Evolutionary conservation across 2,797 vertebrate genomes (phyloP), one percentile per base, ranked within the genome.

Genomic region (Synanceia verrucosa): DNA sequence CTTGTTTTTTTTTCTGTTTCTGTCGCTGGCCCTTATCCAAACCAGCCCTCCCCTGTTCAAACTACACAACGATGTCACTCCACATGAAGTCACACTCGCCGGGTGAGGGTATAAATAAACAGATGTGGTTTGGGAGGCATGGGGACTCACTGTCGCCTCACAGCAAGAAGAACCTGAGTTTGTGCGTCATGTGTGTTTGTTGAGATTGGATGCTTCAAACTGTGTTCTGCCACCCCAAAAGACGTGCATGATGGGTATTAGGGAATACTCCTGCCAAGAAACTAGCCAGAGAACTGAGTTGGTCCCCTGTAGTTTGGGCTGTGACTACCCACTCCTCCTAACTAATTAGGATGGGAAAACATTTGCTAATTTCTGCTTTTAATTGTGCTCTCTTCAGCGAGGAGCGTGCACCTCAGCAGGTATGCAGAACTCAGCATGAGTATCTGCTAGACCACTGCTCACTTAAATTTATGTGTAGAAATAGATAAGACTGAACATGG

Each of bases 61-160:
- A 62, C 75, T 70, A 70, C 52, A 47, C 68, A 24, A 24, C 61
- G 37, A 57, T 58, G 53, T 79, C 82, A 70, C 74, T 82, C 76
- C 37, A 70, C 76, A 70, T 83, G 76, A 87, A 83, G 76, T 84
- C 81, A 67, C 78, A 88, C 75, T 83, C 58, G 65, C 73, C 60
- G 66, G 70, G 55, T 2, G 41, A 73, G 43, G 58, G 69, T 86
- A 88, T 82, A 86, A 87, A 85, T 85, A 88, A 87, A 86, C 76
- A 78, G 78, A 61, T 65, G 31, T 4, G 16, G 48, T 78, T 77
- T 72, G 43, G 60, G 75, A 19, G 14, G 68, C 70, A 13, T 24
- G 19, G 33, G 7, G 51, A 39, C 56, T 88, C 53, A 24, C 62
- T 53, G 73, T 71, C 41, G 1, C 59, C 58, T 77, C 74, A 53